Percentiles rank a stretch among this genome's conserved stretches.
These are phyloP conservation scores for Fringilla coelebs DNA, from an alignment of 2,797 vertebrate species.

Conservation along the genomic window DNA sequence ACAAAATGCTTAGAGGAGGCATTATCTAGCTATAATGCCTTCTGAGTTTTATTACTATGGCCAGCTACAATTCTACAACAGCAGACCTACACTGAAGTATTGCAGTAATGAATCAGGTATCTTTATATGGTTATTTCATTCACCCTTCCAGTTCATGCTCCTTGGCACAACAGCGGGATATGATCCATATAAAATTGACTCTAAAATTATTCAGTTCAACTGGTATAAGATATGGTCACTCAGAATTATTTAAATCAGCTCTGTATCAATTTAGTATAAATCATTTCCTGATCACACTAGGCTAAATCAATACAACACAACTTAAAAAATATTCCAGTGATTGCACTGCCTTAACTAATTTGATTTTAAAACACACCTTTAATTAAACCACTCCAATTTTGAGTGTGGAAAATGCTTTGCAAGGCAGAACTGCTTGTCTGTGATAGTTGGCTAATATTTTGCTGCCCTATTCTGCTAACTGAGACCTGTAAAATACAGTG, in stretches of 20 bases:
- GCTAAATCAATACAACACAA: conserved; percentile 4
- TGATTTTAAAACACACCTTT: conserved; percentile 16
- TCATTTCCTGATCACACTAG: conserved; percentile 24
- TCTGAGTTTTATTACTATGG: conserved; percentile 4
- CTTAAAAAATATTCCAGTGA: neutral
- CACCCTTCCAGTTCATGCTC: neutral
- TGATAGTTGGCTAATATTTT: conserved; percentile 13
- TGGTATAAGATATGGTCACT: neutral
- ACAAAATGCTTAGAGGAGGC: conserved; percentile 45
- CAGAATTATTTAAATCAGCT: neutral
- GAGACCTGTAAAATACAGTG: neutral
- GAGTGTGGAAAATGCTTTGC: neutral
- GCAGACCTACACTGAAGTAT: neutral
- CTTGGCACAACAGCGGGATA: neutral
- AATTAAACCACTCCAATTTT: neutral
- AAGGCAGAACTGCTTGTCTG: neutral
- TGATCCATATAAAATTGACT: neutral
- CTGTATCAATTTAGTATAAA: neutral
- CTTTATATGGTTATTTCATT: conserved; percentile 9
- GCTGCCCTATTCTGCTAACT: neutral
- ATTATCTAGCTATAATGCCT: neutral
- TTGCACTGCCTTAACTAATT: conserved; percentile 9
- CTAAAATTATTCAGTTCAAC: neutral
- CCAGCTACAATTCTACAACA: neutral
- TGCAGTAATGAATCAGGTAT: neutral